Percentiles rank a stretch among this genome's conserved stretches.
phyloP scores from a whole-genome alignment of 2,888 invertebrate genomes.

The Yponomeuta evonymella region DNA sequence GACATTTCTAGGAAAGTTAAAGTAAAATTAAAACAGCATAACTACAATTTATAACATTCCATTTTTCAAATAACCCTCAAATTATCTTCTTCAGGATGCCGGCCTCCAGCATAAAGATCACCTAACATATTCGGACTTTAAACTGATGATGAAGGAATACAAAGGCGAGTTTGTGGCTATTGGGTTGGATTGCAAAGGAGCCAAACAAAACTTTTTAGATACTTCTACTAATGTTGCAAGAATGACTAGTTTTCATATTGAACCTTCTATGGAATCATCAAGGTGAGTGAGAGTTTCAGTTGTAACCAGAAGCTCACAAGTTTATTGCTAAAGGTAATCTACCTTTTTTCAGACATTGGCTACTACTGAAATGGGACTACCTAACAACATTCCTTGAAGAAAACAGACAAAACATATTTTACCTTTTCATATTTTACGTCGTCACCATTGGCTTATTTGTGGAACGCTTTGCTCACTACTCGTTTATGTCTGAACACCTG shows the following conservation, averaged over 20 bases:
- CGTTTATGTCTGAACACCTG: conserved; percentile 96
- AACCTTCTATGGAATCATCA: conserved; percentile 83
- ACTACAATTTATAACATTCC: too few species aligned
- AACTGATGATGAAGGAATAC: conserved; percentile 97
- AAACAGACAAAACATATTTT: conserved; percentile 96
- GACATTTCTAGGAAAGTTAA: too few species aligned
- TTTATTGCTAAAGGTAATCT: conserved; percentile 14
- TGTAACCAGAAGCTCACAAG: background rate
- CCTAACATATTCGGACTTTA: conserved; percentile 93
- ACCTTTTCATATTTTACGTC: conserved; percentile 96
- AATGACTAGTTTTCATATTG: conserved; percentile 96
- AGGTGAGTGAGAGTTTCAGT: conserved; percentile 39
- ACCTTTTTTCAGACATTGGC: conserved; percentile 74
- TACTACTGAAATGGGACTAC: conserved; percentile 88
- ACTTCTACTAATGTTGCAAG: conserved; percentile 96
- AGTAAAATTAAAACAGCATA: too few species aligned
- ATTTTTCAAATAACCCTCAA: too few species aligned
- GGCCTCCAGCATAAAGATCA: conserved; percentile 93
- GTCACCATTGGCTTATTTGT: conserved; percentile 94
- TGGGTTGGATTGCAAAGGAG: conserved; percentile 95
- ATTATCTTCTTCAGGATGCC: conserved; percentile 80
- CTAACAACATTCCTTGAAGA: conserved; percentile 95
- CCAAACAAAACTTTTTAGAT: conserved; percentile 95
- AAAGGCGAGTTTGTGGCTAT: conserved; percentile 97
- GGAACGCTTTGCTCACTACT: conserved; percentile 96